These are phyloP conservation scores for Penaeus japonicus DNA, from an alignment of 1,140 invertebrate species.

Conservation along the genomic window DNA sequence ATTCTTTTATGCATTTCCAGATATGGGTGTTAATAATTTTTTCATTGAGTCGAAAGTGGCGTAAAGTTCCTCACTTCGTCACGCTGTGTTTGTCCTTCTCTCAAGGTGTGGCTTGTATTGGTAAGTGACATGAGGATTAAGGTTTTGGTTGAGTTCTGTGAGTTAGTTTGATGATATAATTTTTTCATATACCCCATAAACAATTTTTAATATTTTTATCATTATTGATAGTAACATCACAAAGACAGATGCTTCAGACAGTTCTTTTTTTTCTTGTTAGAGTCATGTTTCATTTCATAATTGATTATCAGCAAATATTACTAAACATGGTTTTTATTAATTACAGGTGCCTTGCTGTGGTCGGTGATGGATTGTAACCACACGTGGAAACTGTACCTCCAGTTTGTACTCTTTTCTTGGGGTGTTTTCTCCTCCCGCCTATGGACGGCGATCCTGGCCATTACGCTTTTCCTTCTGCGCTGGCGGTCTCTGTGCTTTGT, in stretches of 20 bases:
- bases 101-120: conserved; percentile 71
- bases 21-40: conserved; percentile 83
- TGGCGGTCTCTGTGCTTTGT: conserved; percentile 83
- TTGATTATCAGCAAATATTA: conserved; percentile 34
- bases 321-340: conserved; percentile 60
- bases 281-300: neutral
- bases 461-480: conserved; percentile 82
- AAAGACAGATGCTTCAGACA: too few species aligned
- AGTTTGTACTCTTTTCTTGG: conserved; percentile 76
- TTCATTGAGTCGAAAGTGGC: conserved; percentile 77
- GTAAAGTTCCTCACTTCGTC: conserved; percentile 81
- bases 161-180: neutral
- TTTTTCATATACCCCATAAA: neutral
- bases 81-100: conserved; percentile 80
- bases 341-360: conserved; percentile 59
- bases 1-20: conserved; percentile 60
- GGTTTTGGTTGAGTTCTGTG: neutral
- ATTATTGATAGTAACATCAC: neutral
- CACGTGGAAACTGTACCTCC: conserved; percentile 71
- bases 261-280: too few species aligned
- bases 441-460: conserved; percentile 83
- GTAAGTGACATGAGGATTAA: conserved; percentile 15
- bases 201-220: neutral
- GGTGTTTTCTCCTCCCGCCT: conserved; percentile 81
- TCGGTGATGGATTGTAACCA: conserved; percentile 52